Evolutionary conservation across 2,797 vertebrate genomes (phyloP), one percentile per base, ranked within the genome.

Genomic region (Pangasius krempfi): DNA sequence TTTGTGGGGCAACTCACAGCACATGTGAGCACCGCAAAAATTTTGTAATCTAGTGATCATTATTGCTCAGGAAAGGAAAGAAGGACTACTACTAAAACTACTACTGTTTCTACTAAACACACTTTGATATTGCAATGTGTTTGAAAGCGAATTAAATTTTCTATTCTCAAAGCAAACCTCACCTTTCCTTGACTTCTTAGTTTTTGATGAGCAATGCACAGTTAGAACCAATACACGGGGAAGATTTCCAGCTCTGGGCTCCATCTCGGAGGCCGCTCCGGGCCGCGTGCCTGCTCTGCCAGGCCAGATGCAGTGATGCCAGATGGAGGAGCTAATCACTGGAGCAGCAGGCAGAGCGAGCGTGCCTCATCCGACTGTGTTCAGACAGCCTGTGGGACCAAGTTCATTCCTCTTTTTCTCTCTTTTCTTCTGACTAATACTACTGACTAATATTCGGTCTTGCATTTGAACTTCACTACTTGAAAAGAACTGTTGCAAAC

Each of bases 311-410:
- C 90, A 90, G 89, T 44, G 85, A 88, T 92, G 94, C 96, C 96
- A 96, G 96, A 96, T 96, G 95, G 96, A 95, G 92, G 88, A 90
- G 93, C 94, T 96, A 95, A 96, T 96, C 95, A 94, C 92, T 93
- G 94, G 92, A 95, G 94, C 95, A 95, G 95, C 94, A 93, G 93
- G 95, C 93, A 88, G 70, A 37, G 44, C 58, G 62, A 89, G 12
- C 44, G 33, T 58, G 86, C 44, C 75, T 90, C 88, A 90, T 90
- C 89, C 72, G 80, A 90, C 85, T 81, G 89, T 90, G 85, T 90
- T 91, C 83, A 91, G 85, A 86, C 87, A 89, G 92, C 92, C 93
- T 93, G 84, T 88, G 90, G 89, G 93, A 93, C 88, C 81, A 44
- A 50, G 47, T 87, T 89, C 85, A 88, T 80, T 83, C 66, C 84